A percentile compares a stretch with the other conserved stretches of the same genome.
These are phyloP conservation scores for Salvelinus sp. DNA, from an alignment of 2,113 vertebrate species.

Conservation along the genomic window DNA sequence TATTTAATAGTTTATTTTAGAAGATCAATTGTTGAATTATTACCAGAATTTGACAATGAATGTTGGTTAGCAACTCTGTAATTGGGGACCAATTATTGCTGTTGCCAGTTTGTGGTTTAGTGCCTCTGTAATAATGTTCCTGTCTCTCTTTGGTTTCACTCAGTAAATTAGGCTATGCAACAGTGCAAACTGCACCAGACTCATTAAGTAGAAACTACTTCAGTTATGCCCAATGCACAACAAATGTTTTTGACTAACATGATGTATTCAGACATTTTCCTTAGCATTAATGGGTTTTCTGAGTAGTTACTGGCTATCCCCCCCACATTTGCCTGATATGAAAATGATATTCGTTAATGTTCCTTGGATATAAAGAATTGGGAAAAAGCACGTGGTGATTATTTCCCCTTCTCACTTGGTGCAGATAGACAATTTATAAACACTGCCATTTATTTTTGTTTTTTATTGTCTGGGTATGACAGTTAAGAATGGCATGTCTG, in stretches of 20 bases:
- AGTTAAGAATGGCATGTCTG: background rate
- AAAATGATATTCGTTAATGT: background rate
- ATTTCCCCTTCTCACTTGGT: too few relatives aligned
- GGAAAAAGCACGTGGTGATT: too few relatives aligned
- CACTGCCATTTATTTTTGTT: slow-evolving; percentile 53
- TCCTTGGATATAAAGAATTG: background rate
- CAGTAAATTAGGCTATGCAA: background rate
- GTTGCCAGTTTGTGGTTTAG: slow-evolving; percentile 2
- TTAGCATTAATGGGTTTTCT: background rate
- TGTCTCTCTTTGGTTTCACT: background rate
- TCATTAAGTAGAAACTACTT: background rate
- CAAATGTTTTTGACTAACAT: background rate
- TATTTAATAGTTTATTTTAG: slow-evolving; percentile 9
- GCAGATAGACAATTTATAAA: slow-evolving; percentile 7
- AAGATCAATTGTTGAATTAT: background rate
- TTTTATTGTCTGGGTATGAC: slow-evolving; percentile 14
- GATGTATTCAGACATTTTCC: background rate
- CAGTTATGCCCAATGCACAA: background rate
- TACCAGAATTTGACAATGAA: background rate
- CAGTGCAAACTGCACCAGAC: background rate
- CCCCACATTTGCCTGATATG: slow-evolving; percentile 6
- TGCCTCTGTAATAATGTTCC: slow-evolving; percentile 8
- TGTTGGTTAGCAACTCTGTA: background rate
- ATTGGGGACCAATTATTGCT: slow-evolving; percentile 51
- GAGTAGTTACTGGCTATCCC: background rate